Base-by-base conservation (phyloP, 2,113 vertebrate species). In the Podilymbus podiceps region DNA sequence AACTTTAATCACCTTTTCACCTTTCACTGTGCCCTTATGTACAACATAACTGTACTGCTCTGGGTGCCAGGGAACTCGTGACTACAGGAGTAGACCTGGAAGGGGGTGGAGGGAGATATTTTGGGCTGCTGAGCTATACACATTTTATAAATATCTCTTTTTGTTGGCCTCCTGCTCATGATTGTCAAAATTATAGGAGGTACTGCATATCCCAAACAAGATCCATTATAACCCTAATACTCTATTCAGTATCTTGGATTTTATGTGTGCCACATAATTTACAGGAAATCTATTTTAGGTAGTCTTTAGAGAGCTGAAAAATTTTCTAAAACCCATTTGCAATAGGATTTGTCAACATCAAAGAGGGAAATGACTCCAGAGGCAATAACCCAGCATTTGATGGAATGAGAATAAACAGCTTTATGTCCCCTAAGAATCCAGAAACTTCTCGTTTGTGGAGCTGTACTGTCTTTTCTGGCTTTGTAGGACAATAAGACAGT, bases 1-100 rank as follows among this genome's bases (percentile, higher is more conserved):
- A 91, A 82, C 56, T 87, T 87, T 49, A 63, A 91, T 92, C 80
- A 92, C 66, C 62, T 91, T 95, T 95, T 90, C 66, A 78, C 64
- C 87, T 94, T 90, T 85, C 93, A 52, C 38, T 79, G 24, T 87
- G 81, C 20, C 68, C 66, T 89, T 71, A 40, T 1, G 3, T 67
- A 58, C 53, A 88, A 38, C 52, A 74, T 92, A 77, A 1, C 47
- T 81, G 3, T 24, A 17, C 30, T 74, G 42, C 59, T 67, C 15
- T 84, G 49, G 47, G 46, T 73, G 64, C 53, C 20, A 64, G 49
- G 66, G 66, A 89, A 64, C 55, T 89, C 4, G 4, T 88, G 53
- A 66, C 69, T 93, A 42, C 67, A 88, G 73, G 25, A 95, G 46
- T 42, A 85, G 74, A 89, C 46, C 58, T 93, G 84, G 40, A 88